Conservation (phyloP, 2,113 vertebrate species). For the Pituophis catenifer region DNA sequence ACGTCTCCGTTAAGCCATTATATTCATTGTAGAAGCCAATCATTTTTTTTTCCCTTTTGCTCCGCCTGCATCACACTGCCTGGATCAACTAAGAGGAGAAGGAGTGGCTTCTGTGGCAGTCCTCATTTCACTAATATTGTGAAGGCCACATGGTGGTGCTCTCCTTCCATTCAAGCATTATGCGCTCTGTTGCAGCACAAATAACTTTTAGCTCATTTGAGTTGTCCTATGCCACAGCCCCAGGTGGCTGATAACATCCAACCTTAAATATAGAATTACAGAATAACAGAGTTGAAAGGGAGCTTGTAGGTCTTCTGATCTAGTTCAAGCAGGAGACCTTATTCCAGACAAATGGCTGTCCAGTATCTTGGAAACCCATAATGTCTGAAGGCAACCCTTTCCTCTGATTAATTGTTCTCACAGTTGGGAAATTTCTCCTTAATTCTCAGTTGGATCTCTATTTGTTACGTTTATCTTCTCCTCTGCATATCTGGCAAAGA, state of each 20-base stretch:
- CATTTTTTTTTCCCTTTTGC: background rate
- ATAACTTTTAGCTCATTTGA: background rate
- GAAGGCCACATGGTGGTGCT: background rate
- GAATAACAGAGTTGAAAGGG: background rate
- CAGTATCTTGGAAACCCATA: background rate
- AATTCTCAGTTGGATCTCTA: background rate
- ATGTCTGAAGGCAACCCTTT: background rate
- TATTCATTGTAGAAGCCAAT: background rate
- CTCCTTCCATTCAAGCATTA: background rate
- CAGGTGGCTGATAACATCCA: background rate
- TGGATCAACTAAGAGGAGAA: background rate
- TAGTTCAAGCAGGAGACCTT: background rate
- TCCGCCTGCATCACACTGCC: background rate
- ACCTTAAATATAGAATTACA: background rate
- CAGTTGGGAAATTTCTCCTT: background rate
- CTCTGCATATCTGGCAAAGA: background rate
- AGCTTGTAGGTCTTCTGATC: background rate
- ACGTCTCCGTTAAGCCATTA: background rate
- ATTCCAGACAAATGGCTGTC: background rate
- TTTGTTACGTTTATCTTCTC: no score
- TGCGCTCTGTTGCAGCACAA: background rate
- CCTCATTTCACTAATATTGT: background rate
- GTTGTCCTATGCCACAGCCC: background rate
- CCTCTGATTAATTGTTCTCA: background rate
- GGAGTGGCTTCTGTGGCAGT: background rate